These are phyloP conservation scores for Drosophila lini DNA, from an alignment of 1,140 invertebrate species.

Conservation along the genomic window DNA sequence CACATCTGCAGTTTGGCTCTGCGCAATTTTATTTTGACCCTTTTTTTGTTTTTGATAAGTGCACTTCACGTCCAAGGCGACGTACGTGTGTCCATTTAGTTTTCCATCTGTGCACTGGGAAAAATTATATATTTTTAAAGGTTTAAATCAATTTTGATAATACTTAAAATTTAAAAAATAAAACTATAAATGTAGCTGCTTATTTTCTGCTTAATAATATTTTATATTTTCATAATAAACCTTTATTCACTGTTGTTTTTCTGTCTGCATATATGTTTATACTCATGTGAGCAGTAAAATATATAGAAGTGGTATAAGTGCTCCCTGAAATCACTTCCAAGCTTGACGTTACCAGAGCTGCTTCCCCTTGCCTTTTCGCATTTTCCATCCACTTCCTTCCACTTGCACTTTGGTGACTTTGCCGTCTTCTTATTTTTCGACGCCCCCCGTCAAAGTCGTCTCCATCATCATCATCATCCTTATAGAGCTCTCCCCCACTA, in stretches of 20 bases:
- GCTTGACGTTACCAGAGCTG: slow-evolving; percentile 21
- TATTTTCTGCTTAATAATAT: too few relatives aligned
- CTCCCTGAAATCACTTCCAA: slow-evolving; percentile 75
- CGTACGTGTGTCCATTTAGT: slow-evolving; percentile 56
- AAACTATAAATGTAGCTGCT: too few relatives aligned
- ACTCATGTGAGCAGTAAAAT: slow-evolving; percentile 38
- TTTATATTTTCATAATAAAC: too few relatives aligned
- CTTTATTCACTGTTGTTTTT: not conserved
- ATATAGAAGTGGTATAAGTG: slow-evolving; percentile 68
- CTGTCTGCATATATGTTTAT: slow-evolving; percentile 18
- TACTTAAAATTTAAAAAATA: too few relatives aligned
- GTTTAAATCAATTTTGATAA: too few relatives aligned
- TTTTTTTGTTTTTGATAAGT: slow-evolving; percentile 50
- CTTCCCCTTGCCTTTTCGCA: not conserved
- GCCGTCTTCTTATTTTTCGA: slow-evolving; percentile 37
- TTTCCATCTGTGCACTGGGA: not conserved
- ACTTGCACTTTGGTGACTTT: slow-evolving; percentile 70
- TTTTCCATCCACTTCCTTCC: slow-evolving; percentile 3
- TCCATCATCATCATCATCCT: slow-evolving; percentile 4
- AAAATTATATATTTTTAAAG: too few relatives aligned
- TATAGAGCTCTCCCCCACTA: slow-evolving; percentile 5
- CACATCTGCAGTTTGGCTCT: slow-evolving; percentile 11
- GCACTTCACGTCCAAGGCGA: slow-evolving; percentile 46
- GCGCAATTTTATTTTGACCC: slow-evolving; percentile 29
- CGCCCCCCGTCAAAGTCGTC: slow-evolving; percentile 40